Percentiles rank a stretch among this genome's conserved stretches.
These are phyloP conservation scores for Cataglyphis hispanica DNA, from an alignment of 1,140 invertebrate species.

Conservation along the genomic window DNA sequence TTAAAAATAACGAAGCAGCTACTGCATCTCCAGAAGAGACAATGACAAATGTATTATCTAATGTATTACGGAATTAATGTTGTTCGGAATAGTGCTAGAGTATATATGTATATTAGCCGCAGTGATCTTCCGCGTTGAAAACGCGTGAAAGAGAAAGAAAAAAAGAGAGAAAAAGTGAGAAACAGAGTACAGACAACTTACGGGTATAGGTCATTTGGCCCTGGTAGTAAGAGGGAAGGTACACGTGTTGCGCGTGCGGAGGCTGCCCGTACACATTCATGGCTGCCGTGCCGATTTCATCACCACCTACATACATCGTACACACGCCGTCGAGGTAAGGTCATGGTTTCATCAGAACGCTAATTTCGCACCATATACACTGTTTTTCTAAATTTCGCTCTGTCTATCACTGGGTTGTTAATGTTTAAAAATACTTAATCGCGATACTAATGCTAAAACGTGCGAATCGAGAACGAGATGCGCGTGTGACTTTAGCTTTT, in stretches of 20 bases:
- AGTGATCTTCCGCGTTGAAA: conserved; percentile 31
- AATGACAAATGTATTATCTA: conserved; percentile 24
- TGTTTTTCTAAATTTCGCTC: conserved; percentile 72
- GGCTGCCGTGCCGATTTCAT: conserved; percentile 90
- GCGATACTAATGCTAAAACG: conserved; percentile 1
- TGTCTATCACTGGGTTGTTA: conserved; percentile 80
- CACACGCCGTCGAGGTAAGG: conserved; percentile 81
- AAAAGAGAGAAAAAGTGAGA: conserved; percentile 70
- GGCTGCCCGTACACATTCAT: conserved; percentile 90
- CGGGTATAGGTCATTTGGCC: conserved; percentile 92
- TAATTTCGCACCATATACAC: conserved; percentile 75
- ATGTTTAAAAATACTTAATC: conserved; percentile 22
- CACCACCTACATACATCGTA: conserved; percentile 87
- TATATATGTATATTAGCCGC: conserved; percentile 20
- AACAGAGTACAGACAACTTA: conserved; percentile 88
- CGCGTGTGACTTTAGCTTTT: background rate
- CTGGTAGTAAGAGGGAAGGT: conserved; percentile 92
- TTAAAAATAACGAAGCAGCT: conserved; percentile 51
- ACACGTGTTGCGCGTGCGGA: conserved; percentile 92
- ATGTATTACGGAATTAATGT: conserved; percentile 13
- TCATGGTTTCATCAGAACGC: conserved; percentile 80
- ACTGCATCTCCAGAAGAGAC: background rate
- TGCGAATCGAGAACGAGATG: conserved; percentile 15
- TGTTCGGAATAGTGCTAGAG: conserved; percentile 18
- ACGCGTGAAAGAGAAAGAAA: conserved; percentile 53